Evolutionary conservation across 2,888 invertebrate species (phyloP), one percentile per base, ranked within the genome.

Genomic region (Trichopoda pennipes): DNA sequence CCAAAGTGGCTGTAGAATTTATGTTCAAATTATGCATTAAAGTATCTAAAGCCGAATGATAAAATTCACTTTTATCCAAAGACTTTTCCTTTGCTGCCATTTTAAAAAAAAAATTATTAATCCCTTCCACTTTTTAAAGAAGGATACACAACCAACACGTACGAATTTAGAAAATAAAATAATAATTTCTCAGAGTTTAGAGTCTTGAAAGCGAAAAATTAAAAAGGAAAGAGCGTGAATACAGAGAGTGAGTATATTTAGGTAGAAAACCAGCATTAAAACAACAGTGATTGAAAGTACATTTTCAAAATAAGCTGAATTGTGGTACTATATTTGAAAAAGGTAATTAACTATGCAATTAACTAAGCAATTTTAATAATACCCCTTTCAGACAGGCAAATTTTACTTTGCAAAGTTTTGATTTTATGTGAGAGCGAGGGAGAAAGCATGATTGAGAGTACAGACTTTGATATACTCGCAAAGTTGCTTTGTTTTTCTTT

Each of bases 31-130:
- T 66, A 42, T 61, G 66, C 74, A 81, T 70, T 38, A 81, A 42
- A 56, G 38, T 66, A 56, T 78, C 70, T 49, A 81, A 75, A 35
- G 81, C 74, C 28, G 81, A 70, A 12, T 78, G 49, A 44, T 70
- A 78, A 60, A 70, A 60, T n/a, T 70, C 78, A 75, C 78, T 81
- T 16, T 51, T 19, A 58, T 77, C 58, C 12, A 58, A 23, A 35
- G 69, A 38, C 3, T 14, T 38, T 75, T 81, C 69, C 32, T 53
- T 53, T n/a, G 49, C 69, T 51, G 77, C 32, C 78, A 81, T 81
- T 66, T 73, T 58, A 17, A 7, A 16, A 17, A 0, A 10, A 17
- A 19, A 17, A 44, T 16, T 63, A 14, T 19, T 0, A n/a, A n/a
- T n/a, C 23, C 1, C 3, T 42, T 49, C 21, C 4, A 7, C n/a